Evolutionary conservation across 2,797 vertebrate genomes (phyloP).

Genomic region (Acridotheres tristis): DNA sequence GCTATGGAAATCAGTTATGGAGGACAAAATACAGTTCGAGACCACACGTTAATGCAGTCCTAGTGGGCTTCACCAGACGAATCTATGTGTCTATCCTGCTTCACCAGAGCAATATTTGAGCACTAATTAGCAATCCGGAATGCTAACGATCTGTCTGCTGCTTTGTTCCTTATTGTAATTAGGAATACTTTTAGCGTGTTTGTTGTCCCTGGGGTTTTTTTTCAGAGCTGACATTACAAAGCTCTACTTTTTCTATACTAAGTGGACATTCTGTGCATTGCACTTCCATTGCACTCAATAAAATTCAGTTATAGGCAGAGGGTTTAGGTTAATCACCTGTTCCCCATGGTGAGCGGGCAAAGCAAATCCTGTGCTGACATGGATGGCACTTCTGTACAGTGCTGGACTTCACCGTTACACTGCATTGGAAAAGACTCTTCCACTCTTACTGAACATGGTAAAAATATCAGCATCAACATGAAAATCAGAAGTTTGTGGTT

Average conservation of each 20-base stretch:
- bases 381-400: neutral
- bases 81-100: conserved; percentile 5
- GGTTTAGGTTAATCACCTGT: neutral
- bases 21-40: conserved; percentile 26
- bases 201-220: neutral
- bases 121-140: neutral
- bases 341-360: neutral
- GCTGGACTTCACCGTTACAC: neutral
- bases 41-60: neutral
- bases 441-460: neutral
- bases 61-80: neutral
- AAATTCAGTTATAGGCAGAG: neutral
- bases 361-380: neutral
- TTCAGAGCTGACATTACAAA: neutral
- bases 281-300: neutral
- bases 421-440: neutral
- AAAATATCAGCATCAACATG: neutral
- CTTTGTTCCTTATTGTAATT: neutral
- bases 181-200: neutral
- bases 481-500: neutral
- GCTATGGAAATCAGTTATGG: conserved; percentile 26
- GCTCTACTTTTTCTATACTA: neutral
- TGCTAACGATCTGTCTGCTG: neutral
- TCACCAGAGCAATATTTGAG: conserved; percentile 8
- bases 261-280: neutral